phyloP scores from a whole-genome alignment of 2,113 vertebrate species.

The Glaucomys volans region DNA sequence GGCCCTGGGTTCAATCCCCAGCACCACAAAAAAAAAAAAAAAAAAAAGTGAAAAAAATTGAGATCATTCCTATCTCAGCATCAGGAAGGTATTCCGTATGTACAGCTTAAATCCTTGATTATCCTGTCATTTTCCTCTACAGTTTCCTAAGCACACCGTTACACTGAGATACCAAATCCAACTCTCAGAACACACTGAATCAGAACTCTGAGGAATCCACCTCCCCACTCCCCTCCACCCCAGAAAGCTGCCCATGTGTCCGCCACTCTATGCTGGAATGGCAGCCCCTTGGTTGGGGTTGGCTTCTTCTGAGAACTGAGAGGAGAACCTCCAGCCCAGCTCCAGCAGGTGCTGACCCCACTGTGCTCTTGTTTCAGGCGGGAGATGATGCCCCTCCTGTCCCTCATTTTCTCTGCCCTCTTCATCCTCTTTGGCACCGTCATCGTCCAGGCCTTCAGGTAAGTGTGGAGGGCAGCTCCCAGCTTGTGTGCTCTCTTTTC shows the following conservation, averaged over 20 bases:
- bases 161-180: neutral
- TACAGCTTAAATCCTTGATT: neutral
- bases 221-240: no score
- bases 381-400: slow-evolving; percentile 98
- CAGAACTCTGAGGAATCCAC: neutral
- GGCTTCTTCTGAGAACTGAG: neutral
- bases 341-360: accelerated
- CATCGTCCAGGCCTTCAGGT: slow-evolving; percentile 98
- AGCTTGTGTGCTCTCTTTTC: no score
- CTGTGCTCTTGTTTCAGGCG: slow-evolving; percentile 89
- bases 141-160: neutral
- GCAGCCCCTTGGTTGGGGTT: neutral
- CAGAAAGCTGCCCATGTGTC: neutral
- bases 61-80: no score
- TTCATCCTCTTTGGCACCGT: slow-evolving; percentile 98
- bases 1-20: no score
- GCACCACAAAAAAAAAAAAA: neutral
- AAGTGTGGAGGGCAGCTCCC: neutral
- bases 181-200: neutral
- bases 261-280: neutral
- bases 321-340: neutral
- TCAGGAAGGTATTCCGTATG: neutral
- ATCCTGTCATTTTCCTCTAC: neutral
- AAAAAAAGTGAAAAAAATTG: no score
- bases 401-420: slow-evolving; percentile 95